phyloP scores from a whole-genome alignment of 2,113 vertebrate species.

The Cebus imitator region DNA sequence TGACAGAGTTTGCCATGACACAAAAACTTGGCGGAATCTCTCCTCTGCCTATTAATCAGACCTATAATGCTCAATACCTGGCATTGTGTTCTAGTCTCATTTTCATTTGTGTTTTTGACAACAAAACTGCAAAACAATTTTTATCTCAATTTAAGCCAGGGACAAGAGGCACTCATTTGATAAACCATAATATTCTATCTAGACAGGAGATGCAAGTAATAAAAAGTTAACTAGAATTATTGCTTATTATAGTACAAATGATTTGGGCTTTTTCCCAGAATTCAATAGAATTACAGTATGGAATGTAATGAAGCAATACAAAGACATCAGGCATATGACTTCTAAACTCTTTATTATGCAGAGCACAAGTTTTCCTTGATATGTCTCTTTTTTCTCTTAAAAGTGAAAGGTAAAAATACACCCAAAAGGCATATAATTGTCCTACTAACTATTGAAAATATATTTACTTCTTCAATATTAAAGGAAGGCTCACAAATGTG shows the following conservation, averaged over 20 bases:
- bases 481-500: neutral
- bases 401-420: neutral
- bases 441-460: neutral
- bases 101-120: neutral
- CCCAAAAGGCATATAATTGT: neutral
- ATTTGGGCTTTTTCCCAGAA: neutral
- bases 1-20: neutral
- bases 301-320: neutral
- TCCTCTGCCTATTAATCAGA: neutral
- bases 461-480: slow-evolving; percentile 26
- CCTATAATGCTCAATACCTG: neutral
- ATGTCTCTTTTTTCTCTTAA: slow-evolving; percentile 16
- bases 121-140: neutral
- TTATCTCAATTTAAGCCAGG: neutral
- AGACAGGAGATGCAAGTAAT: neutral
- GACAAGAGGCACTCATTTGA: neutral
- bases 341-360: neutral
- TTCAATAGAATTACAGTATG: neutral
- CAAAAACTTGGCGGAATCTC: neutral
- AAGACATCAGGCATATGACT: neutral
- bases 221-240: neutral
- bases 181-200: neutral
- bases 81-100: neutral
- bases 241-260: neutral
- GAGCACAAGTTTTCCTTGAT: neutral